A percentile compares a stretch with the other conserved stretches of the same genome.
Evolutionary conservation across 2,888 invertebrate species (phyloP).

Genomic region (Pollenia angustigena): DNA sequence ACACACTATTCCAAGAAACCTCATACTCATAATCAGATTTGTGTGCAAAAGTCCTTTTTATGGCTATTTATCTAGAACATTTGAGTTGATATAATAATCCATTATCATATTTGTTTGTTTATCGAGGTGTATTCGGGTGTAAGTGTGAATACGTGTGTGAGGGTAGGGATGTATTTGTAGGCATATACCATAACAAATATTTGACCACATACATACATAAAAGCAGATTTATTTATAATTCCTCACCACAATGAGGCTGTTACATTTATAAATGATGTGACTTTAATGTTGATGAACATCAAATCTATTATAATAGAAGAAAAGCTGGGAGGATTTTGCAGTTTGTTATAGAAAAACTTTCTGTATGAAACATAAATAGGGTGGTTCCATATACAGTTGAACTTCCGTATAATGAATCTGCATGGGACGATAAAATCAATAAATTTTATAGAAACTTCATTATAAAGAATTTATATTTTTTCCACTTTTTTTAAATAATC

Average conservation of each 20-base stretch:
- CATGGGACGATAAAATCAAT: no score
- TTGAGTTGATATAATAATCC: constrained; percentile 26
- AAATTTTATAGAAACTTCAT: no score
- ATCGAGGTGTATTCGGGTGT: no score
- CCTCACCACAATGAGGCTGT: background rate
- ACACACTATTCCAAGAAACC: background rate
- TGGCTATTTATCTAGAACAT: constrained; percentile 25
- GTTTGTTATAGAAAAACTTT: no score
- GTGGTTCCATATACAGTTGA: no score
- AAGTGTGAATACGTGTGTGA: background rate
- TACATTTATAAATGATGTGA: background rate
- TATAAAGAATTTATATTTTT: no score
- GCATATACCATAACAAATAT: background rate
- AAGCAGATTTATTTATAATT: background rate
- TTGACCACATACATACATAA: background rate
- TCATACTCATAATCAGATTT: background rate
- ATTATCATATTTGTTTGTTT: background rate
- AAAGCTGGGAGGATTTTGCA: no score
- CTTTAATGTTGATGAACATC: background rate
- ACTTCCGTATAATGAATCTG: no score
- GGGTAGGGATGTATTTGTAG: background rate
- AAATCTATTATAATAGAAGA: no score
- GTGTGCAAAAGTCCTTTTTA: constrained; percentile 1
- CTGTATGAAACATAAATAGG: no score
- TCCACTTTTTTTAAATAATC: no score